A percentile compares a stretch with the other conserved stretches of the same genome.
phyloP scores from a whole-genome alignment of 2,888 invertebrate species.

The Dinocampus coccinellae region DNA sequence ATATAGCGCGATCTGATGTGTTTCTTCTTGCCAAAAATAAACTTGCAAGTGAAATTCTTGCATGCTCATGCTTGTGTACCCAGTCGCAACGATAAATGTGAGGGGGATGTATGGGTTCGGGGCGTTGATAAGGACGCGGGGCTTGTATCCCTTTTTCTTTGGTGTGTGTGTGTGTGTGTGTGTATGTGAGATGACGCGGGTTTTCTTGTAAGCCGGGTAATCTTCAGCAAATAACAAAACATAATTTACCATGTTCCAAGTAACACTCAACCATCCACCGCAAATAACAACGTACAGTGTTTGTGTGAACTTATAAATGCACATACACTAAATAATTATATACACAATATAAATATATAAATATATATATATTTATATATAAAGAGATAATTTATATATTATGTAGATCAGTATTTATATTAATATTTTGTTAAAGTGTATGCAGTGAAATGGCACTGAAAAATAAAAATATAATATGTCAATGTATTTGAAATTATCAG shows the following conservation, averaged over 20 bases:
- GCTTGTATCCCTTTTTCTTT: constrained; percentile 21
- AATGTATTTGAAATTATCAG: background rate
- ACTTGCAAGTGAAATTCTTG: constrained; percentile 39
- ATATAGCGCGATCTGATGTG: constrained; percentile 39
- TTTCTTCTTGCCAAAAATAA: constrained; percentile 41
- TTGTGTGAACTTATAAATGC: background rate
- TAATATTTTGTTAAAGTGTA: no score
- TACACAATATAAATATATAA: background rate
- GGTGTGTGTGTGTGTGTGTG: background rate
- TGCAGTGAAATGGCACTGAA: no score
- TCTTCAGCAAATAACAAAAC: constrained; percentile 62
- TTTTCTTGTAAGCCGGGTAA: constrained; percentile 60
- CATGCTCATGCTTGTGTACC: background rate
- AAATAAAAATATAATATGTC: no score
- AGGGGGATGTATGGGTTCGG: constrained; percentile 39
- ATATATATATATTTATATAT: background rate
- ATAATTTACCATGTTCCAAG: constrained; percentile 35
- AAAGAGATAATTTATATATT: no score
- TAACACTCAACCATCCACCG: constrained; percentile 3
- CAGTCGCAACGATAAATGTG: background rate
- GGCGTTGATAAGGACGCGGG: constrained; percentile 44
- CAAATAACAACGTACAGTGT: background rate
- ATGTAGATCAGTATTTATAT: no score
- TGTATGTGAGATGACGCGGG: constrained; percentile 27
- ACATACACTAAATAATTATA: background rate